phyloP scores from a whole-genome alignment of 2,797 vertebrate genomes.

The Pseudochirops corinnae region DNA sequence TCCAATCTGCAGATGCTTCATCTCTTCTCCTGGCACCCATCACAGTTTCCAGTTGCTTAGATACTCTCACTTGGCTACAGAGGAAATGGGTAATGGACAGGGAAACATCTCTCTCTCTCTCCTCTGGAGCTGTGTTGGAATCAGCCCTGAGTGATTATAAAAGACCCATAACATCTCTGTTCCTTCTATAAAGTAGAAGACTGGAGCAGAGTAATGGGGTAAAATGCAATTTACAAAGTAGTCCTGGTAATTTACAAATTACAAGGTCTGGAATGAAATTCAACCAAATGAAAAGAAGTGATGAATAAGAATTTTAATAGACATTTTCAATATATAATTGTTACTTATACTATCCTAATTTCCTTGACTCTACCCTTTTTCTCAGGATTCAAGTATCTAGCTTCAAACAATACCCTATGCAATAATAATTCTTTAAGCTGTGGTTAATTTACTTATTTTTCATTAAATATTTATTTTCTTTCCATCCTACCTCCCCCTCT shows the following conservation, averaged over 20 bases:
- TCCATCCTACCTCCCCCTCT: background rate
- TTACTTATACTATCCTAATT: background rate
- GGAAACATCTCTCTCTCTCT: slow-evolving; percentile 12
- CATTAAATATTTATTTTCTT: background rate
- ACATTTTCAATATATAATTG: background rate
- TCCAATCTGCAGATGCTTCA: background rate
- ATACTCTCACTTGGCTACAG: slow-evolving; percentile 19
- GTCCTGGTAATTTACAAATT: slow-evolving; percentile 1
- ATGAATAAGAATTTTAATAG: background rate
- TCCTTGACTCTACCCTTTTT: background rate
- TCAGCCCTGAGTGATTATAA: background rate
- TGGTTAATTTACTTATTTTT: background rate
- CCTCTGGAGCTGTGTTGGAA: background rate
- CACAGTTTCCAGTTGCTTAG: background rate
- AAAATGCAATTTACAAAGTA: background rate
- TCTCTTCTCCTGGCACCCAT: background rate
- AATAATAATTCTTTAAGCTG: background rate
- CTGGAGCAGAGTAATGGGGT: background rate
- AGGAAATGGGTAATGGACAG: slow-evolving; percentile 3
- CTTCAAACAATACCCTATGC: background rate
- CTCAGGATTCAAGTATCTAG: background rate
- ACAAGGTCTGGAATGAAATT: slow-evolving; percentile 14
- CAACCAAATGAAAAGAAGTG: background rate
- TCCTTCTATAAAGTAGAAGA: background rate
- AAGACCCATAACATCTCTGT: background rate